Base-by-base conservation (phyloP, 2,797 vertebrate genomes). In the Takifugu ocellatus region DNA sequence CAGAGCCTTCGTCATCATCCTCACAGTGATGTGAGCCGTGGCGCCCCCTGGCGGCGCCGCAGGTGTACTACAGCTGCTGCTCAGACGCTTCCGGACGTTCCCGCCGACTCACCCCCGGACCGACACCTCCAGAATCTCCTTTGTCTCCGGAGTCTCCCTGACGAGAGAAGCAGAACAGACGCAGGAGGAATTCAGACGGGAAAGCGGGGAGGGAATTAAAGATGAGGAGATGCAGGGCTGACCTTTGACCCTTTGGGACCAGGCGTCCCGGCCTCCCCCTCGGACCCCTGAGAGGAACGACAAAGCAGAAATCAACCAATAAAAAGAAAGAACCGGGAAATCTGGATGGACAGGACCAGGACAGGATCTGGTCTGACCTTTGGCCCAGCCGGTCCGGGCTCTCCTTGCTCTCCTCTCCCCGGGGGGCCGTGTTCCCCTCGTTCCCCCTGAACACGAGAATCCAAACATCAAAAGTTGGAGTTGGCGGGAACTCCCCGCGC, bases 231-330 rank as follows among this genome's bases (percentile, higher is more conserved):
- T 6, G 54, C 60, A 76, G 3, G 50, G 83, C 93, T 95, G 78
- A 99, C 97, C 96, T 98, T 99, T 83, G 94, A 94, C 87, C 97
- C 97, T 82, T 97, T 98, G 2, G 67, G 73, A 59, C 97, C 97
- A 79, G 94, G 94, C 87, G 86, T 69, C 65, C 97, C 97, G 70
- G 92, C 52, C 88, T 99, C 96, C 72, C 96, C 97, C 84, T 92
- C 91, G 58, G 91, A 94, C 43, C 97, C 97, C 97, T 99, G 88
- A 66, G 56, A 50, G 0, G 5, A 54, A 44, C 1, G 25, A 26
- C 9, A 67, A 62, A 50, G 49, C 16, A 56, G 1, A 26, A 25
- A 52, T 44, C 15, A 7, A 7, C 9, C 17, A 1, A n/a, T 10
- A 12, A 44, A n/a, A n/a, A 10, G 16, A 3, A 44, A n/a, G 43